These are phyloP conservation scores for Cotesia glomerata DNA, from an alignment of 1,140 invertebrate genomes.

Conservation along the genomic window DNA sequence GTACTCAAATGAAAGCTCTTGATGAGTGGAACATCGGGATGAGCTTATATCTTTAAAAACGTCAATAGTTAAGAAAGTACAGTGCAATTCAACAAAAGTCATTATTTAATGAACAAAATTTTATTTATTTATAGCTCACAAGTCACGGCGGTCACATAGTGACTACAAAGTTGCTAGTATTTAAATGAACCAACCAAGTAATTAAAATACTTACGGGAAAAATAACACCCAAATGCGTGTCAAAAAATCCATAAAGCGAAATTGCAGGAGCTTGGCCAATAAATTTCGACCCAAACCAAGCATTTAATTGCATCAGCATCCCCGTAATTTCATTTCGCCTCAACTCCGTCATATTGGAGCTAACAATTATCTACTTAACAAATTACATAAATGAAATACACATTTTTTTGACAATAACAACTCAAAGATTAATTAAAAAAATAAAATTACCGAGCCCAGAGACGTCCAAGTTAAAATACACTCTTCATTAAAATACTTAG, in stretches of 20 bases:
- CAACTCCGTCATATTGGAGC: slow-evolving; percentile 62
- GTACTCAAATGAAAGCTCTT: too few relatives aligned
- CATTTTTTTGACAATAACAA: too few relatives aligned
- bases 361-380: slow-evolving; percentile 65
- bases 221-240: slow-evolving; percentile 67
- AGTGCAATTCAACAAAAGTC: too few relatives aligned
- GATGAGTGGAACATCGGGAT: too few relatives aligned
- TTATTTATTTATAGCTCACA: too few relatives aligned
- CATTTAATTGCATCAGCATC: slow-evolving; percentile 71
- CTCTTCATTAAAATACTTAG: slow-evolving; percentile 54
- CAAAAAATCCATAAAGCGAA: slow-evolving; percentile 71
- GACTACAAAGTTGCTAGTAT: slow-evolving; percentile 15
- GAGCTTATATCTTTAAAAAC: too few relatives aligned
- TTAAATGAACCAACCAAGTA: slow-evolving; percentile 10
- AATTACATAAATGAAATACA: neutral
- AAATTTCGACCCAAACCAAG: slow-evolving; percentile 70
- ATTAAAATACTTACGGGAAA: slow-evolving; percentile 66
- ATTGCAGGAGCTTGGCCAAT: slow-evolving; percentile 68
- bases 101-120: too few relatives aligned
- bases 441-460: slow-evolving; percentile 58
- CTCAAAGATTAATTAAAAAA: neutral
- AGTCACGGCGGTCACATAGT: too few relatives aligned
- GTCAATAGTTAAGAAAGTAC: too few relatives aligned
- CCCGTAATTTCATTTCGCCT: slow-evolving; percentile 70
- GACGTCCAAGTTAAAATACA: slow-evolving; percentile 76